Evolutionary conservation across 2,888 invertebrate genomes (phyloP).

Genomic region (Heliconius hortense): DNA sequence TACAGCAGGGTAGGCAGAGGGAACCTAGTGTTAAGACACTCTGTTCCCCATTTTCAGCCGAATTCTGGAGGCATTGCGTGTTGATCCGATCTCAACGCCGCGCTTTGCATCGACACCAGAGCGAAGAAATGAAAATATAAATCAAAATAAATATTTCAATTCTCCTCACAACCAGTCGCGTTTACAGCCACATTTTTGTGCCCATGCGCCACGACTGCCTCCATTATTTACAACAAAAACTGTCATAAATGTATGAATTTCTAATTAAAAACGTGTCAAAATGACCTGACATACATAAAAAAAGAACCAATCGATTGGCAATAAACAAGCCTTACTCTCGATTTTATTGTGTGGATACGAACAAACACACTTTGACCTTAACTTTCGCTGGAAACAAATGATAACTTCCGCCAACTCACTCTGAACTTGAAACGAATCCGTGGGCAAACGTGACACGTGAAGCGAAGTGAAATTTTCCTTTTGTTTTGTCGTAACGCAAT

Average conservation of each 20-base stretch:
- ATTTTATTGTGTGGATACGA: constrained; percentile 44
- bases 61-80: too few relatives aligned
- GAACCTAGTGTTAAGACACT: too few relatives aligned
- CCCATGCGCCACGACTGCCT: too few relatives aligned
- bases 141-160: too few relatives aligned
- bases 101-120: too few relatives aligned
- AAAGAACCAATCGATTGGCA: constrained; percentile 15
- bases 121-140: too few relatives aligned
- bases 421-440: constrained; percentile 61
- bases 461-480: constrained; percentile 47
- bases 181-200: too few relatives aligned
- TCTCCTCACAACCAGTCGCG: too few relatives aligned
- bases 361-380: constrained; percentile 59
- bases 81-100: too few relatives aligned
- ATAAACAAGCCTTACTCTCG: constrained; percentile 43
- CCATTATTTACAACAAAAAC: too few relatives aligned
- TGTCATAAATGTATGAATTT: not conserved
- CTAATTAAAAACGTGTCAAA: not conserved
- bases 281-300: constrained; percentile 5
- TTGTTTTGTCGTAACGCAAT: constrained; percentile 41
- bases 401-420: constrained; percentile 61
- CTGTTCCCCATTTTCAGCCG: too few relatives aligned
- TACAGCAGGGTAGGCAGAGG: too few relatives aligned
- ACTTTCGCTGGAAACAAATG: constrained; percentile 69
- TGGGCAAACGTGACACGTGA: constrained; percentile 46